Evolutionary conservation across 2,113 vertebrate genomes (phyloP).

Genomic region (cattle (Bos taurus)): ARS-UCD2.0 NC_037335.1:103701001-103701500

Average conservation of each 20-base stretch:
- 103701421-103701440: neutral
- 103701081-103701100: neutral
- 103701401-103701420: neutral
- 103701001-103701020: neutral
- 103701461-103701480: neutral
- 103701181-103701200: neutral
- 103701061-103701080: neutral
- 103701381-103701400: neutral
- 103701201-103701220: too few species aligned
- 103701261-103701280: neutral
- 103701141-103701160: rapidly evolving
- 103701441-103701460: too few species aligned
- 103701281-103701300: neutral
- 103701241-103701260: rapidly evolving
- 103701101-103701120: neutral
- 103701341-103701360: neutral
- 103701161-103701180: neutral
- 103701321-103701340: neutral
- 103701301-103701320: neutral
- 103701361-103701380: rapidly evolving
- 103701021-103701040: neutral
- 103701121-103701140: neutral
- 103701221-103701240: too few species aligned
- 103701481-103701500: neutral
- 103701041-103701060: neutral